phyloP scores from a whole-genome alignment of 2,797 vertebrate species.

The Bufotes viridis region DNA sequence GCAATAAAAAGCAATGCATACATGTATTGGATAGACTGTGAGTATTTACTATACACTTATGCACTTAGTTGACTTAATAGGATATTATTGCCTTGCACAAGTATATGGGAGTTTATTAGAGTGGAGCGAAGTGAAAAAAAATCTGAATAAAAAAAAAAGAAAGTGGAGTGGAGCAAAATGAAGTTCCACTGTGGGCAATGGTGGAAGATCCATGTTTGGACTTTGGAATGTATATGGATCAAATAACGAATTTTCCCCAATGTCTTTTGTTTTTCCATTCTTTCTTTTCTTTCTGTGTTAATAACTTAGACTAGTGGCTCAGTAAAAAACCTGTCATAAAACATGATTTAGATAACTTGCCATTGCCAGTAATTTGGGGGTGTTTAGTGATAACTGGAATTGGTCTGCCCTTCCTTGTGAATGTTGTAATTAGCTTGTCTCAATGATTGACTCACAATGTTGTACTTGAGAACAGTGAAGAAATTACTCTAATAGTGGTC shows the following conservation, averaged over 20 bases:
- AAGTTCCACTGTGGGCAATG: no score
- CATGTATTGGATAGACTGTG: no score
- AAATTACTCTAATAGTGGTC: neutral
- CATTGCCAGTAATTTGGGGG: slow-evolving; percentile 25
- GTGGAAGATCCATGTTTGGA: no score
- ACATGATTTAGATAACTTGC: neutral
- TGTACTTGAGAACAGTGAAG: neutral
- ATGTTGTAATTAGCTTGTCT: slow-evolving; percentile 49
- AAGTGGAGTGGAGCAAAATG: no score
- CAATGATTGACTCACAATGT: slow-evolving; percentile 6
- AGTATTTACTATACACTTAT: no score
- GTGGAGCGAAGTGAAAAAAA: no score
- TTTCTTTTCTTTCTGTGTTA: slow-evolving; percentile 3
- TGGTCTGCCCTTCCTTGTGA: slow-evolving; percentile 38
- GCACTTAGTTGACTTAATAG: no score
- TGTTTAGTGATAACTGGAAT: slow-evolving; percentile 20
- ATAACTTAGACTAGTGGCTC: slow-evolving; percentile 22
- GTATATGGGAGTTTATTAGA: no score
- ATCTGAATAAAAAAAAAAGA: no score
- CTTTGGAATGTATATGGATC: neutral
- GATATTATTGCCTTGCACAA: no score
- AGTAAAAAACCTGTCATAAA: slow-evolving; percentile 38
- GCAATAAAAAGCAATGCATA: no score
- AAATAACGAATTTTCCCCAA: no score
- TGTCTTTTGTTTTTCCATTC: neutral